Base-by-base conservation (phyloP, 2,113 vertebrate genomes). In the Odobenus rosmarus region DNA sequence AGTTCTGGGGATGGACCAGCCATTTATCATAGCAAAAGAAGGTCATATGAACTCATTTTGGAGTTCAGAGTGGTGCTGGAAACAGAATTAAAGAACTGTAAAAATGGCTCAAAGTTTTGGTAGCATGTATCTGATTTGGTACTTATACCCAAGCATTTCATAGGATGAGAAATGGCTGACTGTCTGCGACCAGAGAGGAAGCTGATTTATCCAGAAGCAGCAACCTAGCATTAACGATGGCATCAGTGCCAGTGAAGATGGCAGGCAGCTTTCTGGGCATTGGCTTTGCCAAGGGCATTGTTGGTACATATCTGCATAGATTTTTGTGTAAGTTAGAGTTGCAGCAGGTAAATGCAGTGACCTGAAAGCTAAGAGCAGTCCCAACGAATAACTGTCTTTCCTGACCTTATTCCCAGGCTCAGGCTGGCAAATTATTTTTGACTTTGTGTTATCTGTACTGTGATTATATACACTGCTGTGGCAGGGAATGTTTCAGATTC, bases 81-180 rank as follows among this genome's bases (percentile, higher is more conserved):
- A 76, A 71, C 42, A 77, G 72, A 96, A 96, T 69, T 64, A 69
- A 96, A 88, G 53, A 87, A 28, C 5, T 57, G 1, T 83, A 55
- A 92, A 94, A 53, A 80, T 42, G n/a, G 53, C 39, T 79, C 18
- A 15, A 57, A 67, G 39, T 61, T 92, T 57, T 62, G 69, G 55
- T 90, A 85, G 67, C 31, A 72, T 86, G 57, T 77, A 10, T 62
- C 87, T 87, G 15, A 14, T 67, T 83, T 93, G 31, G 9, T 87
- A 46, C 59, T 76, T 90, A 26, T n/a, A 39, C 11, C 59, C 23
- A 61, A 92, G 39, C 14, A 62, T 31, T 76, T 87, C 39, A 8
- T 11, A 69, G 79, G 12, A 69, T 61, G 88, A 85, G 36, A 92
- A 93, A 85, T 46, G 61, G 39, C 59, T 19, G 14, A 55, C 13